phyloP scores from a whole-genome alignment of 2,888 invertebrate genomes.

The Aspidiotus destructor region DNA sequence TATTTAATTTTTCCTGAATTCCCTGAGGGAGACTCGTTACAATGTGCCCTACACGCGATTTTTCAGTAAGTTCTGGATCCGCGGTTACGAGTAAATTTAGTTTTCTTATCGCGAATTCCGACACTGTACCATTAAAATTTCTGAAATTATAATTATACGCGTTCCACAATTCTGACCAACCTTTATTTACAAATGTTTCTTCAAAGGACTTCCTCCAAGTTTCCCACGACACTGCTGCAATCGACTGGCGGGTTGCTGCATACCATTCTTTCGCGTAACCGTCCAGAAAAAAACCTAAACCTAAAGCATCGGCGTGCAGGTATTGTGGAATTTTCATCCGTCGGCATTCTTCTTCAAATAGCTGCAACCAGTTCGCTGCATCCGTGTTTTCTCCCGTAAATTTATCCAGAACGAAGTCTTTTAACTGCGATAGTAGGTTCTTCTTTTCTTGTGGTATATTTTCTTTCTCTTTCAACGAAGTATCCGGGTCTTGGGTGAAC shows the following conservation, averaged over 20 bases:
- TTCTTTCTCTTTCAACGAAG: neutral
- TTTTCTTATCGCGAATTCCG: slow-evolving; percentile 5
- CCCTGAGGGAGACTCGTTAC: neutral
- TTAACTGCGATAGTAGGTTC: neutral
- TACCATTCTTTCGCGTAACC: no score
- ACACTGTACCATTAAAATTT: neutral
- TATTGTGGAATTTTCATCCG: neutral
- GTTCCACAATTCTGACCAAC: neutral
- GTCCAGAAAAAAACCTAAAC: no score
- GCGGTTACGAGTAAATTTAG: neutral
- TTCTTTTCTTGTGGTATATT: neutral
- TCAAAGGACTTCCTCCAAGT: neutral
- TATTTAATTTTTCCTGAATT: neutral
- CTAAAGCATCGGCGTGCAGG: neutral
- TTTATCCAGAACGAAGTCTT: neutral
- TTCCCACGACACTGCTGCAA: neutral
- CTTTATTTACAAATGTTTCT: neutral
- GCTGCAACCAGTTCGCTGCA: neutral
- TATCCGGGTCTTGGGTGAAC: no score
- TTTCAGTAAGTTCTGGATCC: neutral
- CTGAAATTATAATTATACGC: neutral
- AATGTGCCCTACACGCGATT: neutral
- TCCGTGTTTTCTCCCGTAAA: neutral
- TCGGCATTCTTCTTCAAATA: neutral
- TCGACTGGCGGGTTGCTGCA: neutral